Base-by-base conservation (phyloP, 2,888 invertebrate genomes). In the Meloe dianella region DNA sequence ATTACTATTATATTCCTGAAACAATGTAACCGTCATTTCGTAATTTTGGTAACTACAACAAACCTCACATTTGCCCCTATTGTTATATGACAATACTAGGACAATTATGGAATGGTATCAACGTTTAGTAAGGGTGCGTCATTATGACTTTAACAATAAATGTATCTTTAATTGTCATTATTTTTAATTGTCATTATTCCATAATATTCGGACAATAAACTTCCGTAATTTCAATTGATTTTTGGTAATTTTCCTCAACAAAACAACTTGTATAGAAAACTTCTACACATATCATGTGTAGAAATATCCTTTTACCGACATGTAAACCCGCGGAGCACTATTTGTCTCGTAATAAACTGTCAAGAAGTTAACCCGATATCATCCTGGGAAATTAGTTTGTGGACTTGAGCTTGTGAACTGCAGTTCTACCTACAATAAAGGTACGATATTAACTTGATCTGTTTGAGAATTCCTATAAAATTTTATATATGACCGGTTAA, bases 271-370 rank as follows among this genome's bases (percentile, higher is more conserved):
- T n/a, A n/a, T n/a, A n/a, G n/a, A n/a, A n/a, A n/a, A n/a, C n/a
- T n/a, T n/a, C 20, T 20, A n/a, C 12, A 47, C 20, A 47, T 47
- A 20, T 22, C 47, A 47, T 7, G 20, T 47, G 8, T 22, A 47
- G 20, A 47, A 17, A 47, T 47, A 47, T 47, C 20, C 47, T 20
- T 22, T 20, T 9, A 20, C 8, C 20, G 10, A 47, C 47, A 20
- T 47, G 9, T 32, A 29, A 58, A 32, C 35, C 59, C 24, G 20
- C 35, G 8, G 8, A 17, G 20, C 35, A 14, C 59, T 59, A 59
- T 59, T 59, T 59, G 32, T 59, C 20, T 35, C 6, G 35, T 35
- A 59, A 59, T 59, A 59, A 59, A 59, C 59, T 59, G 59, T 35
- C 24, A 20, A 20, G 22, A 59, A 59, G 35, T 59, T 38, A n/a